Evolutionary conservation across 2,113 vertebrate genomes (phyloP).

Genomic region (Trinectes maculatus): DNA sequence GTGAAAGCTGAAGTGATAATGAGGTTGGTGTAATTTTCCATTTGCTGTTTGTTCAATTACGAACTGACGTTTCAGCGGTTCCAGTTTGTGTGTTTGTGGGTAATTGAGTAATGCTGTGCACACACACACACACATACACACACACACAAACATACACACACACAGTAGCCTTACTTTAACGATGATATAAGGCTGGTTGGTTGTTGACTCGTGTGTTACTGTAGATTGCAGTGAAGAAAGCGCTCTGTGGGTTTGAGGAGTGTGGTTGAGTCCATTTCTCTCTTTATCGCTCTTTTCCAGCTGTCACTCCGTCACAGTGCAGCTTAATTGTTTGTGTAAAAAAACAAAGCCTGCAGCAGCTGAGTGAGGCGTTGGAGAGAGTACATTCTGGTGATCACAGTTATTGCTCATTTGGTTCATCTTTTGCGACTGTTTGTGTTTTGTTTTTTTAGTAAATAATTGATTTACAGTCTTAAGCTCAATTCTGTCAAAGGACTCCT

Average conservation of each 20-base stretch:
- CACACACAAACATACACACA: background rate
- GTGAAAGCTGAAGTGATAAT: background rate
- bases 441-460: background rate
- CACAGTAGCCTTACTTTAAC: constrained; percentile 7
- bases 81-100: too few relatives aligned
- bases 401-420: constrained; percentile 2
- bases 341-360: constrained; percentile 3
- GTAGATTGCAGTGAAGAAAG: constrained; percentile 23
- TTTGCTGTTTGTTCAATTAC: background rate
- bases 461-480: too few relatives aligned
- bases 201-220: constrained; percentile 29
- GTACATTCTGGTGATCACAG: background rate
- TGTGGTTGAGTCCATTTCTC: constrained; percentile 11
- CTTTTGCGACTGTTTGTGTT: constrained; percentile 3
- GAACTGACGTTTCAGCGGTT: background rate
- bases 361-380: constrained; percentile 5
- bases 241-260: background rate
- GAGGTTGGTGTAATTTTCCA: background rate
- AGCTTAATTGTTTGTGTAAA: constrained; percentile 35
- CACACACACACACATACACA: background rate
- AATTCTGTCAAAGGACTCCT: too few relatives aligned
- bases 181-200: constrained; percentile 8
- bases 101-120: background rate
- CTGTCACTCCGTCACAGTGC: constrained; percentile 11
- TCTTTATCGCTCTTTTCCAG: constrained; percentile 45